Conservation (phyloP, 2,888 invertebrate genomes). For the Xanthia togata region DNA sequence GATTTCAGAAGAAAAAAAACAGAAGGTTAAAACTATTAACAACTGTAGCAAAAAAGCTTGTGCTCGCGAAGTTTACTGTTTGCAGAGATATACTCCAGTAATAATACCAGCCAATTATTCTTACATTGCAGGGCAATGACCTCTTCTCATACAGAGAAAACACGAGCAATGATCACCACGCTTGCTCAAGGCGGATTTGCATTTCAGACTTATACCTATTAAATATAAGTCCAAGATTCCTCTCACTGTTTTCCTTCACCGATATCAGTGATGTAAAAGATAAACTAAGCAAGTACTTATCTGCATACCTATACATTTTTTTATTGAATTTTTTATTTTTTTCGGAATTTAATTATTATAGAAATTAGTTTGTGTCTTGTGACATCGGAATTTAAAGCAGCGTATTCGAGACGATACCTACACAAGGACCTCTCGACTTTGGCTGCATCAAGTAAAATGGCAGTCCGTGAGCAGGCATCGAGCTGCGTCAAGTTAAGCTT, state of each 20-base stretch:
- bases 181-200: neutral
- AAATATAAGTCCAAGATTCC: neutral
- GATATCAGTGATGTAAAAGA: too few relatives aligned
- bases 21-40: too few relatives aligned
- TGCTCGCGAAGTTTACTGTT: too few relatives aligned
- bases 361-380: neutral
- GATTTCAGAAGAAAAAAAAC: too few relatives aligned
- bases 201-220: neutral
- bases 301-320: neutral
- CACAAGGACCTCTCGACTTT: neutral
- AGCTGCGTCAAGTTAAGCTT: neutral
- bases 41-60: too few relatives aligned
- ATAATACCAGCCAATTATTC: neutral
- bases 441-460: neutral
- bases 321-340: too few relatives aligned
- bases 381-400: neutral
- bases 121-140: neutral
- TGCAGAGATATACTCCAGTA: too few relatives aligned
- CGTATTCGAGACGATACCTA: too few relatives aligned
- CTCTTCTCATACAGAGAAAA: neutral
- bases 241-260: neutral
- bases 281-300: neutral
- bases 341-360: too few relatives aligned
- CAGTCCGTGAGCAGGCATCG: too few relatives aligned
- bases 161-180: neutral